Evolutionary conservation across 2,888 invertebrate species (phyloP), one percentile per base, ranked within the genome.

Genomic region (Trypoxylon attenuatum): DNA sequence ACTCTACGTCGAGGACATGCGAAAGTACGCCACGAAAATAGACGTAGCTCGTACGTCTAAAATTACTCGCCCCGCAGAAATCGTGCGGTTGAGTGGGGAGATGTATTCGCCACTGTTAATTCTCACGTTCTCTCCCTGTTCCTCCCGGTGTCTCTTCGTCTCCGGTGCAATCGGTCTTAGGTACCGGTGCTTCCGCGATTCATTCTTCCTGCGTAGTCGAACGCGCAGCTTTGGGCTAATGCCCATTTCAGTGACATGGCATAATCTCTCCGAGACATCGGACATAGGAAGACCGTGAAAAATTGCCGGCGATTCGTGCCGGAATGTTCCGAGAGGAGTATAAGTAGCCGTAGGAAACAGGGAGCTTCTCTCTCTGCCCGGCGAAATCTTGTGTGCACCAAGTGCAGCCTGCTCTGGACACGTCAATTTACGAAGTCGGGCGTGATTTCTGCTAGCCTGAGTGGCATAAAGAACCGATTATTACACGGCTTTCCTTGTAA

Each of bases 11-110:
- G 19, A n/a, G 10, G 33, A 3, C 10, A 18, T 4, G 38, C 13
- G 45, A 33, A 23, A 51, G 55, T 47, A 42, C 56, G 25, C 1
- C 49, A 56, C 49, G 27, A 52, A 65, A 66, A 66, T 66, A 66
- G 52, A 29, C n/a, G 6, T 33, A 21, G 25, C 42, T 5, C 29
- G 43, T 43, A 27, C 16, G 57, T 52, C 65, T 66, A 66, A 66
- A 65, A 57, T 66, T 66, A 57, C 49, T 65, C 52, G 52, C 54
- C 38, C 49, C 41, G 18, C 21, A 29, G 19, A 33, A 49, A 27
- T 22, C 10, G 33, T n/a, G 13, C 19, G 41, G 8, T 15, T 16
- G 18, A 23, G 33, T 33, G n/a, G 10, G n/a, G 33, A 4, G 8
- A 13, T 13, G 33, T 33, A 33, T 13, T 2, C 4, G 33, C 8